phyloP scores from a whole-genome alignment of 2,113 vertebrate genomes.

The Pyxicephalus adspersus region DNA sequence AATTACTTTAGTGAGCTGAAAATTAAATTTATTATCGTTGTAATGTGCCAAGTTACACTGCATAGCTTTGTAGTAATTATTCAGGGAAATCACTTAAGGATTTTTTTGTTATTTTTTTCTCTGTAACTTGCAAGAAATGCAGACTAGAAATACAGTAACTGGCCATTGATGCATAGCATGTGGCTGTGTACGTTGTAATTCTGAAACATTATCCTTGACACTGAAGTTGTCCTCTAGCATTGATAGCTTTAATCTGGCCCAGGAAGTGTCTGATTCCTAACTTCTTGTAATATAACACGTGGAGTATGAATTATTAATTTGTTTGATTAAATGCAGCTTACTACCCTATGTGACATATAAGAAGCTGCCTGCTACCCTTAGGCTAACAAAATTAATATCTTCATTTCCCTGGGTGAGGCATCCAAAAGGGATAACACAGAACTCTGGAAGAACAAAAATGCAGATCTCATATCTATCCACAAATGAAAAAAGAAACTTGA shows the following conservation, averaged over 20 bases:
- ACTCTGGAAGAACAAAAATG: neutral
- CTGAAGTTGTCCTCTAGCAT: neutral
- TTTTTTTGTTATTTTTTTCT: no score
- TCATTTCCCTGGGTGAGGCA: neutral
- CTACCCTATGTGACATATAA: slow-evolving; percentile 61
- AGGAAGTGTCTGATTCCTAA: slow-evolving; percentile 45
- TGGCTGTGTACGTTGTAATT: slow-evolving; percentile 1
- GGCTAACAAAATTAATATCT: slow-evolving; percentile 34
- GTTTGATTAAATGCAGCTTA: slow-evolving; percentile 67
- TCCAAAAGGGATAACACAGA: neutral
- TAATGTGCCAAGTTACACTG: no score
- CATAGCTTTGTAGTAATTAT: no score
- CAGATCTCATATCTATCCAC: neutral
- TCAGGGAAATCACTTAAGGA: no score
- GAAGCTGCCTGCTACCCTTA: neutral
- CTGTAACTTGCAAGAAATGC: no score
- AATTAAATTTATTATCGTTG: no score
- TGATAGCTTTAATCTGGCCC: slow-evolving; percentile 57
- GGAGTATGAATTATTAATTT: slow-evolving; percentile 57
- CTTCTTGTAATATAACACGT: slow-evolving; percentile 45
- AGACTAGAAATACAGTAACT: no score
- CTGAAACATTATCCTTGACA: slow-evolving; percentile 40
- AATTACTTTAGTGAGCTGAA: no score
- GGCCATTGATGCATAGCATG: neutral
- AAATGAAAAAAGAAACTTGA: neutral